Conservation (phyloP, 92 coral and sea anemone species). For the Bergia sp. region DNA sequence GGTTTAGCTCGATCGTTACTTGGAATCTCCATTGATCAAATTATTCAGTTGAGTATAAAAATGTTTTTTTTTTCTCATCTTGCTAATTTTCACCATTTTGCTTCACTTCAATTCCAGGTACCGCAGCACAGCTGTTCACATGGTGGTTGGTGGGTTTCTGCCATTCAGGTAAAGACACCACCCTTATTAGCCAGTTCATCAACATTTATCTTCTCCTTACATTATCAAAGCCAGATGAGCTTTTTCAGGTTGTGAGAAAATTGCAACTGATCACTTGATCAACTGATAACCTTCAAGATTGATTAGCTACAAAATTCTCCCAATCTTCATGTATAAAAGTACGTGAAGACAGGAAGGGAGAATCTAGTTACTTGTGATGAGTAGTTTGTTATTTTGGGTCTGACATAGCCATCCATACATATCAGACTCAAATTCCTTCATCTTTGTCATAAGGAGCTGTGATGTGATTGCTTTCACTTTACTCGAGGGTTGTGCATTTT, state of each 20-base stretch:
- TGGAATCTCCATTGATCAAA: too few relatives aligned
- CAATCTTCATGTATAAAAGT: not conserved
- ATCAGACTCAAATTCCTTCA: too few relatives aligned
- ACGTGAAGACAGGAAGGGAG: too few relatives aligned
- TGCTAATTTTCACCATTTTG: not conserved
- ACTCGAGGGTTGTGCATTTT: too few relatives aligned
- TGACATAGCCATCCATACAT: too few relatives aligned
- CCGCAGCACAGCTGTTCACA: conserved; percentile 73
- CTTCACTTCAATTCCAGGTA: conserved; percentile 66
- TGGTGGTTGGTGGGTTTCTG: conserved; percentile 92
- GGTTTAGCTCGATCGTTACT: too few relatives aligned
- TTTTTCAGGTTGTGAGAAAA: too few relatives aligned
- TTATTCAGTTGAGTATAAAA: not conserved
- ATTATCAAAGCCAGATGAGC: not conserved
- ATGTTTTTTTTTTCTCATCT: not conserved
- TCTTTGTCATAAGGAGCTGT: too few relatives aligned
- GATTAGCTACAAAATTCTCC: not conserved
- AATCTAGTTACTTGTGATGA: too few relatives aligned
- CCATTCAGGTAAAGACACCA: conserved; percentile 81
- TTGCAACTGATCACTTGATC: too few relatives aligned
- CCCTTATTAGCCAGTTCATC: not conserved
- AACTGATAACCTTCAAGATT: not conserved
- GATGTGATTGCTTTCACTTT: too few relatives aligned
- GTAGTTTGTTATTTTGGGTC: too few relatives aligned
- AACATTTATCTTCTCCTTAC: not conserved